These are phyloP conservation scores for Gadus chalcogrammus DNA, from an alignment of 2,113 vertebrate genomes.

Conservation along the genomic window DNA sequence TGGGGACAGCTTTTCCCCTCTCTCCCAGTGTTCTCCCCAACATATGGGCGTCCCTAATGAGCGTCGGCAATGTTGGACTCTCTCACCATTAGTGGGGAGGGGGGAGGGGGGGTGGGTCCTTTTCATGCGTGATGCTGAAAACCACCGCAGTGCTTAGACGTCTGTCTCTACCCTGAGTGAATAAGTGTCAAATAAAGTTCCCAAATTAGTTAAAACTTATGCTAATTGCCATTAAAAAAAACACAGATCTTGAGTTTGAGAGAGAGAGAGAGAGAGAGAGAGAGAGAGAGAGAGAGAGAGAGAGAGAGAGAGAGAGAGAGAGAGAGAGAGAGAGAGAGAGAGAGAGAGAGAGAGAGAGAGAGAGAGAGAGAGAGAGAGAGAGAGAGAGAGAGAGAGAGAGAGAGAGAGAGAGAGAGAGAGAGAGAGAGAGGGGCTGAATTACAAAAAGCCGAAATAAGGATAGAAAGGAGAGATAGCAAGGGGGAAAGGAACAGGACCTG, in stretches of 20 bases:
- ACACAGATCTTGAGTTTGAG: background rate
- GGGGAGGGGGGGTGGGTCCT: background rate
- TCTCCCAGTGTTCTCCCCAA: conserved; percentile 21
- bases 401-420: background rate
- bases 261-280: background rate
- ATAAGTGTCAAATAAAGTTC: conserved; percentile 48
- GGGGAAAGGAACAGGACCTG: no score
- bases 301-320: background rate
- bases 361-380: background rate
- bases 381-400: background rate
- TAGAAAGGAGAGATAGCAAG: background rate
- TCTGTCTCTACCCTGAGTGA: conserved; percentile 38
- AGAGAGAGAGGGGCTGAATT: background rate
- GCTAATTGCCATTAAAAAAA: conserved; percentile 37
- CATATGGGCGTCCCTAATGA: conserved; percentile 72
- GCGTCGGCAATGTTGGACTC: conserved; percentile 26
- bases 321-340: no score
- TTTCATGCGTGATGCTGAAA: conserved; percentile 48
- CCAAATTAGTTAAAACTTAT: conserved; percentile 51
- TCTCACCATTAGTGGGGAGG: background rate
- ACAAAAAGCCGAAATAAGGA: background rate
- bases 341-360: background rate
- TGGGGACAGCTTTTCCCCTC: background rate
- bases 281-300: background rate
- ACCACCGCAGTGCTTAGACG: conserved; percentile 26